Evolutionary conservation across 2,797 vertebrate species (phyloP).

Genomic region (Gouania willdenowi): DNA sequence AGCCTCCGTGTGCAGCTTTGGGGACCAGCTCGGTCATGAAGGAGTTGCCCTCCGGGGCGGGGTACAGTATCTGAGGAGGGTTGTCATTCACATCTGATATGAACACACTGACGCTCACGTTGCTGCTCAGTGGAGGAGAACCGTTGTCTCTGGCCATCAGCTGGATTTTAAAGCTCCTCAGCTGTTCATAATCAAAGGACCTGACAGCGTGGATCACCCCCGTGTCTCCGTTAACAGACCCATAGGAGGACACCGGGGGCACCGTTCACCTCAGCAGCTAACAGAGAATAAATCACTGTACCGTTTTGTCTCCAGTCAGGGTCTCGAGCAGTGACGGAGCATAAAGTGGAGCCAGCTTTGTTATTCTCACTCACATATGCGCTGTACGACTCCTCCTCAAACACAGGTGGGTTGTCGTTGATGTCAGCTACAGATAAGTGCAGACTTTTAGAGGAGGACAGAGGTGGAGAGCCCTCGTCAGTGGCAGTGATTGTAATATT

Average conservation of each 20-base stretch:
- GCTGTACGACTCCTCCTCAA: conserved; percentile 44
- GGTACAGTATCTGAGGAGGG: conserved; percentile 52
- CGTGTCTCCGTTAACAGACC: conserved; percentile 62
- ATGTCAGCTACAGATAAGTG: conserved; percentile 33
- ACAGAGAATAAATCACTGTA: conserved; percentile 56
- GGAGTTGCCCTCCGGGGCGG: conserved; percentile 40
- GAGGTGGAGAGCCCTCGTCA: conserved; percentile 15
- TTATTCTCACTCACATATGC: conserved; percentile 24
- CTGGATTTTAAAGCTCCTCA: conserved; percentile 48
- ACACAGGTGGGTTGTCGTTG: conserved; percentile 57
- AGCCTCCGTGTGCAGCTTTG: conserved; percentile 62
- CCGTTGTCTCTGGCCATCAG: conserved; percentile 76
- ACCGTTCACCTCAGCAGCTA: conserved; percentile 40
- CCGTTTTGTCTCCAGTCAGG: conserved; percentile 65
- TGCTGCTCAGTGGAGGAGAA: conserved; percentile 55
- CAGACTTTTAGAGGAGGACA: conserved; percentile 3
- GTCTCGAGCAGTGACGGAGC: conserved; percentile 3
- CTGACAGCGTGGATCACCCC: conserved; percentile 69
- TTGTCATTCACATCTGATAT: conserved; percentile 72
- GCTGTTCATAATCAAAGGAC: conserved; percentile 56
- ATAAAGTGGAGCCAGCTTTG: conserved; percentile 12
- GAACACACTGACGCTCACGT: conserved; percentile 46
- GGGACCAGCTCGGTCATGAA: conserved; percentile 50
- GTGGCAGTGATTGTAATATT: conserved; percentile 53
- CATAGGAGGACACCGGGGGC: conserved; percentile 57